Conservation (phyloP, 2,113 vertebrate genomes). For the Cavia porcellus region DNA sequence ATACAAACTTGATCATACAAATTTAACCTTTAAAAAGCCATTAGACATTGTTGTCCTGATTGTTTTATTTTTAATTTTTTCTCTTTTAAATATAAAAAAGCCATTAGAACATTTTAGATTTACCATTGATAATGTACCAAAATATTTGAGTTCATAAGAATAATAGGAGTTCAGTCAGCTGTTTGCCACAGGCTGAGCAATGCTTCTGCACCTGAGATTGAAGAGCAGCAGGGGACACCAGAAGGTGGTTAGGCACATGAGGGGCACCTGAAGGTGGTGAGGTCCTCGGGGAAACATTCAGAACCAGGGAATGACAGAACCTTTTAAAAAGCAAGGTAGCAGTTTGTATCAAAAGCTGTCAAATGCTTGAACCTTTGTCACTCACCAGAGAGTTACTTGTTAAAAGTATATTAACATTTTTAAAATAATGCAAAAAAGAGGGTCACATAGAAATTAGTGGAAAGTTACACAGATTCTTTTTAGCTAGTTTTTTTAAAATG, state of each 20-base stretch:
- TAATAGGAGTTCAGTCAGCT: background rate
- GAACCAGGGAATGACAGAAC: background rate
- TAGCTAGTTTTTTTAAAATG: background rate
- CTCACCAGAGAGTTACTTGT: background rate
- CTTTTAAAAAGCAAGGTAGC: background rate
- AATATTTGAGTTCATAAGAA: background rate
- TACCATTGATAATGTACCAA: background rate
- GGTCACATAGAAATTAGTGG: background rate
- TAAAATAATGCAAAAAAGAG: background rate
- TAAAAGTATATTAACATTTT: slow-evolving; percentile 14
- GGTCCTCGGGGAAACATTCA: background rate
- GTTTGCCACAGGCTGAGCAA: background rate
- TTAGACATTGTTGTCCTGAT: background rate
- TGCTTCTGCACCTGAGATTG: background rate
- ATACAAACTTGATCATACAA: background rate
- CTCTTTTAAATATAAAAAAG: background rate
- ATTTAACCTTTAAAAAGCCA: background rate
- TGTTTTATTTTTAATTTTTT: too few species aligned
- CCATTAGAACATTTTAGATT: slow-evolving; percentile 29
- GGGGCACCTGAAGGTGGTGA: background rate
- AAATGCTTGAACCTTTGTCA: background rate
- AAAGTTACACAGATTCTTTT: background rate
- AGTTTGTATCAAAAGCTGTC: background rate
- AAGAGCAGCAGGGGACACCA: background rate
- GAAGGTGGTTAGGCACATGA: background rate